Percentiles rank a stretch among this genome's conserved stretches.
These are phyloP conservation scores for Diachasma alloeum DNA, from an alignment of 1,140 invertebrate species.

Conservation along the genomic window DNA sequence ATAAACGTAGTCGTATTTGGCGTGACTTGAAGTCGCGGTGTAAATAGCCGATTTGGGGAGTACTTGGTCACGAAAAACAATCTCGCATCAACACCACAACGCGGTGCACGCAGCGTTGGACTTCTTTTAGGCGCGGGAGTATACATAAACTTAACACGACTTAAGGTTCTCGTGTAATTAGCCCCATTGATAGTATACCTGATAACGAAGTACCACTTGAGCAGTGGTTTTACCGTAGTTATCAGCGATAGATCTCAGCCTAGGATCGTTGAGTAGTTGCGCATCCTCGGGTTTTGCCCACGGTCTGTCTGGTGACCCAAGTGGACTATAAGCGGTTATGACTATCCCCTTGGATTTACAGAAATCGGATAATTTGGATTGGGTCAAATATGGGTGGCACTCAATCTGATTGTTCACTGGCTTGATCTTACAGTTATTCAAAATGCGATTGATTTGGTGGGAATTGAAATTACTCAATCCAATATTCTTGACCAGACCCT, in stretches of 20 bases:
- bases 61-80: no score
- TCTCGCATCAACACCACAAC: no score
- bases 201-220: slow-evolving; percentile 70
- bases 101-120: no score
- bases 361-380: slow-evolving; percentile 72
- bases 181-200: no score
- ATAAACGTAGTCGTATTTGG: no score
- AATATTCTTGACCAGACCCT: slow-evolving; percentile 80
- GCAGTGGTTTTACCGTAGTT: slow-evolving; percentile 77
- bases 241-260: slow-evolving; percentile 70
- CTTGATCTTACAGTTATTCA: slow-evolving; percentile 73
- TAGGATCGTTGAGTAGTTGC: slow-evolving; percentile 70
- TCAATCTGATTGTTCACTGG: slow-evolving; percentile 84
- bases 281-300: slow-evolving; percentile 78
- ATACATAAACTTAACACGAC: no score
- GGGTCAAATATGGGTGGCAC: slow-evolving; percentile 77
- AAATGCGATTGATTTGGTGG: slow-evolving; percentile 76
- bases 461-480: slow-evolving; percentile 91
- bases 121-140: no score
- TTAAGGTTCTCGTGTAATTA: no score
- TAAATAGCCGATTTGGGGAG: no score
- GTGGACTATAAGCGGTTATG: slow-evolving; percentile 77
- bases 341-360: slow-evolving; percentile 70
- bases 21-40: no score
- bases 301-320: slow-evolving; percentile 71